Conservation (phyloP, 2,888 invertebrate species). For the Aplocera efformata region DNA sequence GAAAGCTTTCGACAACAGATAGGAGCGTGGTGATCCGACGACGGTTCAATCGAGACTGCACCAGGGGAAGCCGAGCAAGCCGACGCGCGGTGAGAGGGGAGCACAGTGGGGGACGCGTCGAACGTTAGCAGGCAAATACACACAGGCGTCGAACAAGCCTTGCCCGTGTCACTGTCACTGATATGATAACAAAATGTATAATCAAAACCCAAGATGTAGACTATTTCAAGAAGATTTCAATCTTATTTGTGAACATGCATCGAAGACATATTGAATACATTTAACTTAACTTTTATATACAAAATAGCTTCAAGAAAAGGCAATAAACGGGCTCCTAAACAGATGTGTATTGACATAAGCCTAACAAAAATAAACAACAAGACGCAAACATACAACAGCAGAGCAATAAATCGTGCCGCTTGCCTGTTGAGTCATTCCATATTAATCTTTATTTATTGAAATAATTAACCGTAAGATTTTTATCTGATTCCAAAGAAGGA, state of each 20-base stretch:
- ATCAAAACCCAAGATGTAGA: constrained; percentile 47
- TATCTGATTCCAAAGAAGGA: no score
- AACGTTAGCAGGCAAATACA: constrained; percentile 38
- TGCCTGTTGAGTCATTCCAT: background rate
- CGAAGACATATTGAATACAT: no score
- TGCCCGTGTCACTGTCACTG: constrained; percentile 62
- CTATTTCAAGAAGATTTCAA: background rate
- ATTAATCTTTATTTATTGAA: constrained; percentile 3
- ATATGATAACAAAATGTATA: constrained; percentile 75
- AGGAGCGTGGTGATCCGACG: constrained; percentile 39
- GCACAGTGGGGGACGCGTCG: constrained; percentile 58
- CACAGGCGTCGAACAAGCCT: constrained; percentile 64
- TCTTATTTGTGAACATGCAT: no score
- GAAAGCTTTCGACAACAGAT: constrained; percentile 51
- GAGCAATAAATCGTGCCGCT: constrained; percentile 41
- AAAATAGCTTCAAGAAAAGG: no score
- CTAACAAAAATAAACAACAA: constrained; percentile 56
- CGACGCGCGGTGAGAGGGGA: constrained; percentile 42
- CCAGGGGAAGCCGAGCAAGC: constrained; percentile 40
- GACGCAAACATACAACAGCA: constrained; percentile 36
- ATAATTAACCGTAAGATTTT: no score
- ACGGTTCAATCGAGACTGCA: constrained; percentile 66
- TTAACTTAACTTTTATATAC: no score
- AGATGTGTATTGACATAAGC: constrained; percentile 58
- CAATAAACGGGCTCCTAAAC: constrained; percentile 46